phyloP scores from a whole-genome alignment of 2,888 invertebrate species.

The Cryptus viduatorius region DNA sequence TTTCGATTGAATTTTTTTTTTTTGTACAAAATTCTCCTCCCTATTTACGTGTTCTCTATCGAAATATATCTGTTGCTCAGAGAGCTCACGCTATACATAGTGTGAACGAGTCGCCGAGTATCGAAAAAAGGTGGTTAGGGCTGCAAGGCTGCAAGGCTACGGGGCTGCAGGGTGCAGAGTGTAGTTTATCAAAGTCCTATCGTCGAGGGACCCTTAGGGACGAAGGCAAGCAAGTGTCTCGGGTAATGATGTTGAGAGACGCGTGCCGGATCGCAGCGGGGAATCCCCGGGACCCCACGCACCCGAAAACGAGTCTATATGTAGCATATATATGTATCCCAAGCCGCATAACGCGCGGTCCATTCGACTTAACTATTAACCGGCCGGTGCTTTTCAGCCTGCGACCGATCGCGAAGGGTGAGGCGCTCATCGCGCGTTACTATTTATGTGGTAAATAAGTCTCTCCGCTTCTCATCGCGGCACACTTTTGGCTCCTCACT shows the following conservation, averaged over 20 bases:
- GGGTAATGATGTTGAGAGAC: slow-evolving; percentile 83
- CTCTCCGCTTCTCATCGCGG: slow-evolving; percentile 64
- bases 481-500: slow-evolving; percentile 38
- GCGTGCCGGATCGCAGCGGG: slow-evolving; percentile 83
- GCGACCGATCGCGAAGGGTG: slow-evolving; percentile 59
- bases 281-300: slow-evolving; percentile 72
- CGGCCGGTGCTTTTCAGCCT: slow-evolving; percentile 57
- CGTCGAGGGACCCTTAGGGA: slow-evolving; percentile 64
- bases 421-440: slow-evolving; percentile 69
- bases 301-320: background rate
- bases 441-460: slow-evolving; percentile 79
- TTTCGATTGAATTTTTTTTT: no score
- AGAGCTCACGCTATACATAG: no score
- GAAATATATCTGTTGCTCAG: no score
- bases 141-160: background rate
- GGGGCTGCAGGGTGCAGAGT: background rate
- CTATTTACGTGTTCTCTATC: no score
- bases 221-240: slow-evolving; percentile 81
- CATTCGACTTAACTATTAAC: slow-evolving; percentile 77
- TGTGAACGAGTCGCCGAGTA: no score
- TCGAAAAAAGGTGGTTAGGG: background rate
- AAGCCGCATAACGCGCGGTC: slow-evolving; percentile 53
- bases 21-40: no score
- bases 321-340: no score
- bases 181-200: slow-evolving; percentile 67